These are phyloP conservation scores for Gadus chalcogrammus DNA, from an alignment of 2,113 vertebrate species.

Conservation along the genomic window DNA sequence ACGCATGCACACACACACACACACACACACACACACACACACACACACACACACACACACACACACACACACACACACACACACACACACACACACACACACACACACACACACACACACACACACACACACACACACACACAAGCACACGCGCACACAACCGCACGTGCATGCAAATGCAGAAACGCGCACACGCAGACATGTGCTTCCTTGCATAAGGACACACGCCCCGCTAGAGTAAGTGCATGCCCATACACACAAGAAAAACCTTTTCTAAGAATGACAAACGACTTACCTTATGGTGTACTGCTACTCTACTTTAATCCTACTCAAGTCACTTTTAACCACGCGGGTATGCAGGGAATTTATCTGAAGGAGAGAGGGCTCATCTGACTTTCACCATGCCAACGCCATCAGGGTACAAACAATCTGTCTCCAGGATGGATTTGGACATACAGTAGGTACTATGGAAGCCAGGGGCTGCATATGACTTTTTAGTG, in stretches of 20 bases:
- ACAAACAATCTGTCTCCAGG: slow-evolving; percentile 17
- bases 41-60: slow-evolving; percentile 22
- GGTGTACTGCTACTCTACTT: slow-evolving; percentile 23
- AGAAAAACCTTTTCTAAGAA: slow-evolving; percentile 24
- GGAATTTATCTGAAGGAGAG: slow-evolving; percentile 1
- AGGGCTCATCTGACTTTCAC: slow-evolving; percentile 20
- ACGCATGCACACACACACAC: background rate
- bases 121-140: too few species aligned
- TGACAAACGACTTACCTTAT: slow-evolving; percentile 25
- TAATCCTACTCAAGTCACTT: slow-evolving; percentile 18
- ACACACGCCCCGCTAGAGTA: slow-evolving; percentile 4
- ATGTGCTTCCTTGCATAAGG: slow-evolving; percentile 4
- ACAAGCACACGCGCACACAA: too few species aligned
- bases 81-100: slow-evolving; percentile 26
- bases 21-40: slow-evolving; percentile 6
- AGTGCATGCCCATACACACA: slow-evolving; percentile 10
- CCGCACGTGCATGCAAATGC: too few species aligned
- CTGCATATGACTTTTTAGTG: background rate
- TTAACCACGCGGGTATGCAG: background rate
- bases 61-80: slow-evolving; percentile 7
- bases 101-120: background rate
- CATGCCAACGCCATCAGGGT: slow-evolving; percentile 25
- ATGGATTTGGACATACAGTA: slow-evolving; percentile 8
- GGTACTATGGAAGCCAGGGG: slow-evolving; percentile 14
- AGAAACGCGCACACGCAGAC: too few species aligned